These are phyloP conservation scores for Eudemis profundana DNA, from an alignment of 2,888 invertebrate species.

Conservation along the genomic window DNA sequence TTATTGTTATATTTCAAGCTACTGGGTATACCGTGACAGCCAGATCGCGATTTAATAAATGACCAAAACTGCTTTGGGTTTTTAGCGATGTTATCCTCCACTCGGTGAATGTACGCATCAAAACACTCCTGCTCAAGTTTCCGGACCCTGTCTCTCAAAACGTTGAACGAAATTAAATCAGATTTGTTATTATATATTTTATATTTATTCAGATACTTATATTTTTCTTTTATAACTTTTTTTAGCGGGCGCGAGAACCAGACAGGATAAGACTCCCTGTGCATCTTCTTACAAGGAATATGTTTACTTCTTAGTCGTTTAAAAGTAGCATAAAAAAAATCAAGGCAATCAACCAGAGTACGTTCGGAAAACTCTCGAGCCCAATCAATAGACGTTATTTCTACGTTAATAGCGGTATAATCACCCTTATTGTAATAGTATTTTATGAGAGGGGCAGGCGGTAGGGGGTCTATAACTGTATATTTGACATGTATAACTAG, in stretches of 20 bases:
- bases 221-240: no score
- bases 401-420: conserved; percentile 20
- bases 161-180: neutral
- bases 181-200: neutral
- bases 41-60: no score
- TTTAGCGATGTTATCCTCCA: neutral
- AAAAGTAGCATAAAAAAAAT: neutral
- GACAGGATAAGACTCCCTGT: neutral
- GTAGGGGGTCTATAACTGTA: neutral
- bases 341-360: neutral
- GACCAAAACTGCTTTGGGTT: conserved; percentile 2
- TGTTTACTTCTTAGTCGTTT: neutral
- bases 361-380: neutral
- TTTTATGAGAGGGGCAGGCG: conserved; percentile 9
- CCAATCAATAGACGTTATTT: no score
- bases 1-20: neutral
- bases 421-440: conserved; percentile 36
- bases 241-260: neutral
- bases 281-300: neutral
- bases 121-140: neutral
- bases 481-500: conserved; percentile 10
- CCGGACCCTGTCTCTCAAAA: neutral
- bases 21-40: neutral
- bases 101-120: neutral
- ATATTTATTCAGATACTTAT: conserved; percentile 1